Base-by-base conservation (phyloP, 2,888 invertebrate species). In the Branchinecta sandiegonensis region DNA sequence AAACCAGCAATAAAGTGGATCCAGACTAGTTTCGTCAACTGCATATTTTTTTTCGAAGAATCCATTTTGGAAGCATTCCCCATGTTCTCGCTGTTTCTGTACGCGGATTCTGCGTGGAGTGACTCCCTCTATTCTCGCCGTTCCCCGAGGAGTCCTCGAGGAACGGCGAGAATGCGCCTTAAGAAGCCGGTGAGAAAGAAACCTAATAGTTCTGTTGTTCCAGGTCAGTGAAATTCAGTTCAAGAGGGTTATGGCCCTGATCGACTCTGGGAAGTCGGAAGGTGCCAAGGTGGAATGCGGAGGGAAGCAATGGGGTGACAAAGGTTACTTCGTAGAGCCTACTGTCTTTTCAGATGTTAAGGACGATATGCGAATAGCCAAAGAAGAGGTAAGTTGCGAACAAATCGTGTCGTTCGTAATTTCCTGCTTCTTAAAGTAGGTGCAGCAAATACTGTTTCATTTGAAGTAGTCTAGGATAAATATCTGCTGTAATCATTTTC, bases 211-310 rank as follows among this genome's bases (percentile, higher is more conserved):
- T 37, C 37, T 4, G 0, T 5, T 37, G 37, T 37, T 37, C 6
- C 37, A 69, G 69, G 66, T 69, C 37, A 69, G 66, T 75, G 78
- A 84, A 67, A 84, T 85, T 67, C 88, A 88, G 81, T 83, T 89
- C 75, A 82, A 83, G 50, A 90, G 88, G 78, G 85, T 93, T 8
- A 76, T 92, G 75, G 80, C 81, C 9, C 83, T 86, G 74, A 88
- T 94, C 69, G 84, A 87, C 67, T 83, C 83, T 71, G 93, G 92
- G 17, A 87, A 86, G 77, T 80, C 84, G 72, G 83, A 89, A 75
- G 92, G 92, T 1, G 93, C 93, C 2, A 86, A 83, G 73, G 80
- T 92, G 72, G 82, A 86, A 71, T 82, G 84, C 66, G 94, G 93
- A 47, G 93, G 93, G 48, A 81, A 80, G 46, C 82, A 86, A 17